These are phyloP conservation scores for Lagocephalus sceleratus DNA, from an alignment of 2,797 vertebrate species.

Conservation along the genomic window DNA sequence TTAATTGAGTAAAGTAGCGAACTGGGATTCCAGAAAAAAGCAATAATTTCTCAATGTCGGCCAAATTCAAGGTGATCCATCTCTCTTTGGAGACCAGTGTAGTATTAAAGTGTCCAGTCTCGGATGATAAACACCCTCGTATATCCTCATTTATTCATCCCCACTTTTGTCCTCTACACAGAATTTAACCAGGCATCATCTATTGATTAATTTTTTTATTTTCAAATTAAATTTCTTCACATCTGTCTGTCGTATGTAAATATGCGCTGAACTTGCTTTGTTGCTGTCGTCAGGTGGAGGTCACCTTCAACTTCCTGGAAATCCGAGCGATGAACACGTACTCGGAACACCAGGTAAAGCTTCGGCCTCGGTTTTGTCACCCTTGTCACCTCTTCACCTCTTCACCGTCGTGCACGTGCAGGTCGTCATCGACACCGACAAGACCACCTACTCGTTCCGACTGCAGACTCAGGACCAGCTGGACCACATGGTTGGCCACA, in stretches of 20 bases:
- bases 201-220: too few relatives aligned
- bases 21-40: background rate
- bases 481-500: conserved; percentile 83
- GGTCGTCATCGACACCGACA: conserved; percentile 89
- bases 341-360: conserved; percentile 81
- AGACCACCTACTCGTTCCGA: conserved; percentile 80
- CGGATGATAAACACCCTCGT: too few relatives aligned
- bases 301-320: conserved; percentile 90
- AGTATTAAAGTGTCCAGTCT: too few relatives aligned
- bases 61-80: background rate
- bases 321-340: conserved; percentile 86
- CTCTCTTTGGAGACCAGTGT: background rate
- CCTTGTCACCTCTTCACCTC: background rate
- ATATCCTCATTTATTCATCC: background rate
- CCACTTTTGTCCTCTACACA: background rate
- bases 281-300: conserved; percentile 77
- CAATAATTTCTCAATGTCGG: background rate
- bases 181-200: too few relatives aligned
- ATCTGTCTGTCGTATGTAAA: too few relatives aligned
- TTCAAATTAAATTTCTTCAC: too few relatives aligned
- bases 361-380: background rate
- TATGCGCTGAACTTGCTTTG: conserved; percentile 1
- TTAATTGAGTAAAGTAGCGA: background rate
- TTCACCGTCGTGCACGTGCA: conserved; percentile 35
- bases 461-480: conserved; percentile 82